Base-by-base conservation (phyloP, 2,113 vertebrate species). In the Mormyrus iriodes region DNA sequence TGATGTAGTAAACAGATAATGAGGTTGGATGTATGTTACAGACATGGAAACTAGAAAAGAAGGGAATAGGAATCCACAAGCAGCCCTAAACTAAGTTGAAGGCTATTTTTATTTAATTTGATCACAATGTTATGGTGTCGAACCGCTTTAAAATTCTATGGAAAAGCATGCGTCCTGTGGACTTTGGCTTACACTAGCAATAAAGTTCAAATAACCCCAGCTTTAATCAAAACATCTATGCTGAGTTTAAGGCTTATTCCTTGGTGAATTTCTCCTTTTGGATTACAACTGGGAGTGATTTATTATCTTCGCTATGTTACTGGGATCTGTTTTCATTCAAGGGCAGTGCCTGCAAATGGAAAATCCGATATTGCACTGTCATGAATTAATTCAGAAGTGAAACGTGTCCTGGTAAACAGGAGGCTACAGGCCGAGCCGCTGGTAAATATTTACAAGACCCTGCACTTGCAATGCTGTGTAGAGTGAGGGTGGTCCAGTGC, bases 361-460 rank as follows among this genome's bases (percentile, higher is more conserved):
- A 52, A 53, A 86, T 53, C 49, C 48, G 31, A 86, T 53, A 35
- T 35, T 51, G 85, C 46, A 53, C 51, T 31, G 31, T 53, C 48
- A 53, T 53, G 51, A 86, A 86, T 86, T 86, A 86, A 86, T 86
- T 53, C 15, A 35, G 48, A 86, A 84, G 44, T 24, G 8, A 46
- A 48, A 84, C 21, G 82, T 46, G 85, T 86, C 51, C 27, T 31
- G 9, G 82, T 84, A 84, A 44, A 44, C 82, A 84, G 39, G 42
- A 48, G 51, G 51, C 51, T 86, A 31, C 27, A 13, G 85, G 85
- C 85, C 10, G 31, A 55, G 15, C 13, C 6, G 85, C 27, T 35
- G 48, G 85, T 53, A 86, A 86, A 53, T 86, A 86, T 86, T 86
- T 86, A 86, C 49, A 19, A 35, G 85, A 53, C 49, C 73, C 73